Evolutionary conservation across 2,888 invertebrate species (phyloP).

Genomic region (Pseudococcus longispinus): DNA sequence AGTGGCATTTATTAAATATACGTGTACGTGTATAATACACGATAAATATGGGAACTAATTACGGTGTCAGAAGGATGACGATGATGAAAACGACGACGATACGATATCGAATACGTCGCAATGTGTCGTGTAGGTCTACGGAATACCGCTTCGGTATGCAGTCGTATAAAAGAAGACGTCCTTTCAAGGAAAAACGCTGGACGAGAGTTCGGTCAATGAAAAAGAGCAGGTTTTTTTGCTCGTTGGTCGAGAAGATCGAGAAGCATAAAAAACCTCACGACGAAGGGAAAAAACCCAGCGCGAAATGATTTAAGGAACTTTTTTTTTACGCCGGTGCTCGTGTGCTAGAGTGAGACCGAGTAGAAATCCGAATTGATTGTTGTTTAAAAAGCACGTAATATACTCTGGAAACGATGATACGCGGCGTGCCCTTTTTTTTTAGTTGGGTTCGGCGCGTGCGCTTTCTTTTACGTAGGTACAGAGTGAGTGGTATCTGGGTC

Average conservation of each 20-base stretch:
- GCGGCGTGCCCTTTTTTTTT: background rate
- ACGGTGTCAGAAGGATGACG: slow-evolving; percentile 22
- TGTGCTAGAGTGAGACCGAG: background rate
- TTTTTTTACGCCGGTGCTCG: background rate
- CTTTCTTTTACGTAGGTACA: background rate
- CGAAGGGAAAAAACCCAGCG: background rate
- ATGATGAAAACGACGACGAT: background rate
- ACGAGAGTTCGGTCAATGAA: background rate
- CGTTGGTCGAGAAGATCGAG: background rate
- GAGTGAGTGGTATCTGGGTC: background rate
- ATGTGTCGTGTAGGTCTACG: background rate
- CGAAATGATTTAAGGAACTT: background rate
- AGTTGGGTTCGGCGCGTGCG: background rate
- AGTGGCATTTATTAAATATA: slow-evolving; percentile 4
- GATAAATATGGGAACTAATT: slow-evolving; percentile 34
- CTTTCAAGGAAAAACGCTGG: slow-evolving; percentile 6
- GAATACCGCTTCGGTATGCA: background rate
- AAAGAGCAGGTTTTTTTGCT: background rate
- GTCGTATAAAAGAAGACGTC: slow-evolving; percentile 18
- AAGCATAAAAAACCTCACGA: background rate
- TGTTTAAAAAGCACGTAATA: slow-evolving; percentile 11
- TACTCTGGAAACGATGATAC: background rate
- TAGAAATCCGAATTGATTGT: slow-evolving; percentile 5
- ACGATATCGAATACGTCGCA: no score
- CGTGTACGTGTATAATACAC: background rate